Base-by-base conservation (phyloP, 1,140 invertebrate genomes). In the Zaprionus capensis region DNA sequence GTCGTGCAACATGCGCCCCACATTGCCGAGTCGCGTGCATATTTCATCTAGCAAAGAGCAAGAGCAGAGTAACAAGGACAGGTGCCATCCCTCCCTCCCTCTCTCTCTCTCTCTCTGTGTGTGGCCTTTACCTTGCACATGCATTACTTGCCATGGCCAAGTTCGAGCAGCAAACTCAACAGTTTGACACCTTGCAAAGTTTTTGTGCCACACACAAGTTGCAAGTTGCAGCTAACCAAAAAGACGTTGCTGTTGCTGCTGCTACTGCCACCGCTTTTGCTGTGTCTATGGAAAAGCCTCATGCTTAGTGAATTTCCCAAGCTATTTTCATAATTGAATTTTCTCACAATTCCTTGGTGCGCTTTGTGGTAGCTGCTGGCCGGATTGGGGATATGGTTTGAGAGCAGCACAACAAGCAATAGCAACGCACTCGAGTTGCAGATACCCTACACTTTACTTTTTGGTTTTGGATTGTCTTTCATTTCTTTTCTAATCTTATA, bases 301-400 rank as follows among this genome's bases (percentile, higher is more conserved):
- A 74, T 74, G 68, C 41, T 72, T 66, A 71, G 78, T 88, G 67
- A 53, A 64, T 83, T 78, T 69, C 62, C 46, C 63, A 69, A 49
- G 81, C 75, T 75, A 78, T 90, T 84, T 81, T 87, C 85, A 84
- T 90, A 90, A 87, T 88, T 84, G 78, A 76, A 87, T 87, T 87
- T 88, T 82, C 81, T 49, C 49, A 38, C 53, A 59, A 59, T 68
- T 61, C 55, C 24, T 51, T 5, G 31, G 56, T 17, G 15, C 24
- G 24, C 53, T 2, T n/a, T 55, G 65, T 64, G 63, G 12, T 34
- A 11, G 31, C 31, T 1, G 6, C 1, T 7, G 14, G 14, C 36
- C 36, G 15, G 6, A 44, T 44, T n/a, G 41, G 53, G 53, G 53
- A n/a, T 57, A 41, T 31, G 49, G 17, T 51, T 41, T 36, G 36